Base-by-base conservation (phyloP, 2,888 invertebrate genomes). In the Plusia festucae region DNA sequence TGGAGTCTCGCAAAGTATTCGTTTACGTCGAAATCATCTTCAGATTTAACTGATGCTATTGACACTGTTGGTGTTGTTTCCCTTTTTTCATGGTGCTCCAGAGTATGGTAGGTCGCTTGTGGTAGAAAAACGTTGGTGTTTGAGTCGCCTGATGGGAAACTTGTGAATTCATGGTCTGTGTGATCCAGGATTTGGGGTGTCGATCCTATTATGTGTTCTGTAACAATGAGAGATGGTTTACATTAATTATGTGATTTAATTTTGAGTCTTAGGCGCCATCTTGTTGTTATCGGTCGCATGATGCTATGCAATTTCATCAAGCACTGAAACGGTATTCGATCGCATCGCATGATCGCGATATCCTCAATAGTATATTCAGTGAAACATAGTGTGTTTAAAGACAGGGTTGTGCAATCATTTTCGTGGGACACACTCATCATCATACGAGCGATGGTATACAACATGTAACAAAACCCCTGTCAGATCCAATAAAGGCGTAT, bases 1-100 rank as follows among this genome's bases (percentile, higher is more conserved):
- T 95, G 95, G 0, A 95, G 79, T 34, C 95, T 83, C 1, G 95
- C 95, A 49, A 95, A 93, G 69, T 95, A 95, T 70, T 94, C 94
- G 60, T 94, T 94, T 0, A 95, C 94, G 69, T 95, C 95, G 63
- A 95, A 95, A 76, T 95, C 94, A 49, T 95, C 95, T 49, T 93
- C 91, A 0, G 89, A 78, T 71, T 90, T 91, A 0, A 66, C 57
- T 0, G 83, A 85, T 63, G 87, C 88, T 72, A 91, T 91, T n/a
- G 90, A 88, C 46, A 79, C 69, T 0, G 82, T 85, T 7, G 78
- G 65, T 4, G 66, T 51, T 11, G 62, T 71, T 65, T 82, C 82
- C 30, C 30, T 60, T 52, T 22, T 65, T 2, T 73, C 73, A 52
- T 60, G 68, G 22, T 56, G 61, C 15, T 78, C 81, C 72, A 77